Evolutionary conservation across 2,113 vertebrate species (phyloP).

Genomic region (Apodemus speciosus): DNA sequence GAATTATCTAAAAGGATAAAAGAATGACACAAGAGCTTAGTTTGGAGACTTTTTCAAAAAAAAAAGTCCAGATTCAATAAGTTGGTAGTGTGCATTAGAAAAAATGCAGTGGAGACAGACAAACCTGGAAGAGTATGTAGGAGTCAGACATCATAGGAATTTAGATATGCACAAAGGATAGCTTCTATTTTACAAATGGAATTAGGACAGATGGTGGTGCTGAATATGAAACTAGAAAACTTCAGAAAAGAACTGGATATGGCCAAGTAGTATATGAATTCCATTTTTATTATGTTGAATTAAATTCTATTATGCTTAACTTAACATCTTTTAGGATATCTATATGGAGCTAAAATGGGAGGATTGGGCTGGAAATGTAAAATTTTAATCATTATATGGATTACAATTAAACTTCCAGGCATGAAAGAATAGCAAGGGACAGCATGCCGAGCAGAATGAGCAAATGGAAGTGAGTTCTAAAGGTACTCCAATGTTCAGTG

Average conservation of each 20-base stretch:
- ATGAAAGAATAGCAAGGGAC: not conserved
- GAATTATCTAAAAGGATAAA: not conserved
- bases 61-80: not conserved
- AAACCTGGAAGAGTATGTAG: not conserved
- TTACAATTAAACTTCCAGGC: conserved; percentile 6
- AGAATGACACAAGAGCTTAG: not conserved
- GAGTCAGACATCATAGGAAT: not conserved
- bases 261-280: conserved; percentile 3
- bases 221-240: not conserved
- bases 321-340: not conserved
- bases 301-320: not conserved
- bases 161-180: not conserved
- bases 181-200: not conserved
- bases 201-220: not conserved
- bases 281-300: not conserved
- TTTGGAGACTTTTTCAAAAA: not conserved
- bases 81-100: not conserved
- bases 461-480: not conserved
- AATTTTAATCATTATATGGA: not conserved
- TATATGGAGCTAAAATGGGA: not conserved
- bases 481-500: not conserved
- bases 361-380: conserved; percentile 17
- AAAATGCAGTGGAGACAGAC: not conserved
- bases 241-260: not conserved
- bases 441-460: not conserved